Percentiles rank a stretch among this genome's conserved stretches.
These are phyloP conservation scores for Lordiphosa collinella DNA, from an alignment of 1,140 invertebrate species.

Conservation along the genomic window DNA sequence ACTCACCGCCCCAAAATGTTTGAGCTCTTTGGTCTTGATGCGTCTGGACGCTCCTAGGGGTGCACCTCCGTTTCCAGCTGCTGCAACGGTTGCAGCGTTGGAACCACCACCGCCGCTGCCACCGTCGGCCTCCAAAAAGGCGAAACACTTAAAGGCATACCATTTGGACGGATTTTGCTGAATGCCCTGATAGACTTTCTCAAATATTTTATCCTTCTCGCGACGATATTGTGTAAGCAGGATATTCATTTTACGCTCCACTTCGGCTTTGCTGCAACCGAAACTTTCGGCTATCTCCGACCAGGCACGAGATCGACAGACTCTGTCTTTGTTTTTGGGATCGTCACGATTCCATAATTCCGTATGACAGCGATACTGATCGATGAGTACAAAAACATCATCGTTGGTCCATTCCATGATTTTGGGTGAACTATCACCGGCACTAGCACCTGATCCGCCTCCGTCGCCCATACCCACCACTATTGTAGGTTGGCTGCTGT, in stretches of 20 bases:
- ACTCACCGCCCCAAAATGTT: conserved; percentile 79
- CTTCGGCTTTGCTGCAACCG: conserved; percentile 80
- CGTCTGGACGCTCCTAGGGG: conserved; percentile 37
- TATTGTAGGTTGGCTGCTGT: conserved; percentile 14
- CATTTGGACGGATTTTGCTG: conserved; percentile 78
- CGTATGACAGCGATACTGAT: conserved; percentile 80
- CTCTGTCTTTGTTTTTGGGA: conserved; percentile 80
- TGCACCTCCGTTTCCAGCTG: conserved; percentile 60
- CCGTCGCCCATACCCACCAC: conserved; percentile 19
- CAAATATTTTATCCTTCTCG: conserved; percentile 80
- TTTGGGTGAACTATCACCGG: conserved; percentile 44
- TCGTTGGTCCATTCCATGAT: conserved; percentile 81
- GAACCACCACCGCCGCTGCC: conserved; percentile 36
- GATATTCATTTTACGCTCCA: conserved; percentile 81
- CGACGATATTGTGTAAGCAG: conserved; percentile 80
- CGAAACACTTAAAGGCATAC: conserved; percentile 78
- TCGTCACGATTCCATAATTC: conserved; percentile 81
- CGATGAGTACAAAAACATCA: conserved; percentile 80
- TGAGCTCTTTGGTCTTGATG: conserved; percentile 77
- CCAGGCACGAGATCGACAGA: conserved; percentile 80
- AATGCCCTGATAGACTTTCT: conserved; percentile 77
- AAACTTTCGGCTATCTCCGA: conserved; percentile 80
- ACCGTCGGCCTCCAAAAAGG: conserved; percentile 75
- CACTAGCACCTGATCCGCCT: conserved; percentile 10
- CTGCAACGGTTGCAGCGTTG: conserved; percentile 39